These are phyloP conservation scores for Rhynchomys soricoides DNA, from an alignment of 2,113 vertebrate species.

Conservation along the genomic window DNA sequence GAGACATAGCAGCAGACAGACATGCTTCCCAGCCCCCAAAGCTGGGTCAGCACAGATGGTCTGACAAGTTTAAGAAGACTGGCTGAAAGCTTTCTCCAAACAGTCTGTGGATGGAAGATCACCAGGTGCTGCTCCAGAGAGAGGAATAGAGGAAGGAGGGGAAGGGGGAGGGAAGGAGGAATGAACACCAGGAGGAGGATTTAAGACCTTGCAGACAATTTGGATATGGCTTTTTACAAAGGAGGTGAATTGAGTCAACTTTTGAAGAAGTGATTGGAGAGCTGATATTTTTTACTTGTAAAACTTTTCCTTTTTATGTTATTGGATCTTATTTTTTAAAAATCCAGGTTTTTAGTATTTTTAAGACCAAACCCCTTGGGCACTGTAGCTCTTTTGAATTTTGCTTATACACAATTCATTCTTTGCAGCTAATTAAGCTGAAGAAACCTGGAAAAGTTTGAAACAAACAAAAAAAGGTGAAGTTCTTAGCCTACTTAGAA, in stretches of 20 bases:
- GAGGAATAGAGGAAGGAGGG: too few relatives aligned
- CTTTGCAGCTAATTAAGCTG: constrained; percentile 86
- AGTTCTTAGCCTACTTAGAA: constrained; percentile 80
- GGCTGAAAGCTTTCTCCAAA: constrained; percentile 96
- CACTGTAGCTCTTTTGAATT: constrained; percentile 88
- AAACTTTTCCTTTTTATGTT: constrained; percentile 82
- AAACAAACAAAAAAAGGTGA: constrained; percentile 85
- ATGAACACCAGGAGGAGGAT: not conserved
- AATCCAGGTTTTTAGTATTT: constrained; percentile 83
- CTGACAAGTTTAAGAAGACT: constrained; percentile 95
- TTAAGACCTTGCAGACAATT: constrained; percentile 96
- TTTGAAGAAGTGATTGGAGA: constrained; percentile 82
- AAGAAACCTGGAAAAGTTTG: constrained; percentile 90
- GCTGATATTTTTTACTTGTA: constrained; percentile 85
- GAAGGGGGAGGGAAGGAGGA: not conserved
- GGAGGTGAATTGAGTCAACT: constrained; percentile 88
- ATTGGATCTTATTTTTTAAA: constrained; percentile 81
- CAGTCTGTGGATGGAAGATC: constrained; percentile 95
- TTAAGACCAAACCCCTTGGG: constrained; percentile 82
- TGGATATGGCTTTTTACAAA: constrained; percentile 98
- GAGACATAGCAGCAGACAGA: constrained; percentile 98
- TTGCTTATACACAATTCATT: constrained; percentile 83
- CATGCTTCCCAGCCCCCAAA: constrained; percentile 96
- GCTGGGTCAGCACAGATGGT: constrained; percentile 96
- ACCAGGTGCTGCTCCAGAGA: constrained; percentile 87